Base-by-base conservation (phyloP, 2,888 invertebrate genomes). In the Reticulitermes lucifugus region DNA sequence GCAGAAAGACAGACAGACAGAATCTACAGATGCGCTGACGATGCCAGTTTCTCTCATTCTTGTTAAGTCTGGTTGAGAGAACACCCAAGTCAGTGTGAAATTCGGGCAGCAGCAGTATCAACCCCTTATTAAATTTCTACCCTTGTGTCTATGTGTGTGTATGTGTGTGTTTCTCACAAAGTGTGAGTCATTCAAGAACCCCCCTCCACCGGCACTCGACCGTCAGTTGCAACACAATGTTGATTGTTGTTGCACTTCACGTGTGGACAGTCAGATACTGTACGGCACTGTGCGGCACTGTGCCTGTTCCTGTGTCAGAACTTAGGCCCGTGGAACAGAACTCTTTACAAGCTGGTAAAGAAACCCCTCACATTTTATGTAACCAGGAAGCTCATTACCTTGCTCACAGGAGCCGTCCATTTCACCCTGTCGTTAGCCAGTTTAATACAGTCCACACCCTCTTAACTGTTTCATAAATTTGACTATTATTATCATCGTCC, bases 71-170 rank as follows among this genome's bases (percentile, higher is more conserved):
- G 85, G 83, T 84, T 84, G 84, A 84, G 86, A 83, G 86, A 84
- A 86, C 88, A 88, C 87, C 88, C 89, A 89, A 90, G 89, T 90
- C 90, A 89, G 90, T 90, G 90, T 90, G 90, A 90, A 90, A 90
- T 90, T 90, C 89, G 88, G 89, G 79, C 59, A 81, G 81, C 79
- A 59, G 84, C 25, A 75, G 55, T n/a, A 75, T n/a, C 75, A n/a
- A 51, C 89, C 89, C 89, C 89, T 90, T 90, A 91, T 90, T 90
- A 90, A 90, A 90, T 85, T 86, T 83, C 84, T 70, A 83, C 89
- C 89, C 89, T 89, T 89, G 88, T 89, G 89, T 35, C 35, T 35
- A 35, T 35, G 35, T 35, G 29, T 71, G 29, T 71, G 21, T 73
- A 9, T 29, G 51, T 77, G 77, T 77, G 41, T 77, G 41, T 77